Evolutionary conservation across 2,888 invertebrate genomes (phyloP), one percentile per base, ranked within the genome.

Genomic region (Ennomos erosarius): DNA sequence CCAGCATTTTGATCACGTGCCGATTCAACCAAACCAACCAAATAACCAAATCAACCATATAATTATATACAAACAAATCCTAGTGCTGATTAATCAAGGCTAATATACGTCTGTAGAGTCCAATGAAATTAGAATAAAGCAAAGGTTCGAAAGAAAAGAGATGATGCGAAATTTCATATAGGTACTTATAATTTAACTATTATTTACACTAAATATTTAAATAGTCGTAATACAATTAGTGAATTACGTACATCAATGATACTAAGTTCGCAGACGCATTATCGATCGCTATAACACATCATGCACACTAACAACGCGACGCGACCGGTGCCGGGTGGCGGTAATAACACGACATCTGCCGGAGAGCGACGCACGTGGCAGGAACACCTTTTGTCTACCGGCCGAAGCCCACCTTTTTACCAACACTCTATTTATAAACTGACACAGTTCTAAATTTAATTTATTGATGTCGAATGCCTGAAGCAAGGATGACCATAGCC

Each of bases 341-440:
- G 53, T 12, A 46, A 59, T 64, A 59, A 52, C 69, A 66, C 77
- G 79, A 82, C 88, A 87, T 87, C 86, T 87, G 87, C 84, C 73
- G 16, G 36, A 64, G 58, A 63, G 71, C 44, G 55, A 62, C 77
- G 85, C 88, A 88, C 88, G 88, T 88, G 88, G 80, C 79, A 11
- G 51, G 81, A 80, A 85, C 91, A 90, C 91, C 91, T 91, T 91
- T 90, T 87, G 88, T 88, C 83, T 83, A 80, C 79, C 75, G 66
- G 62, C 67, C 67, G 64, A 62, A 79, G 79, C 73, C 78, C 79
- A 82, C 80, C 79, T 83, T 86, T 82, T 87, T 88, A 87, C 81
- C 79, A 78, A 76, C 26, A 26, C 75, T 75, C 64, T 87, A 88
- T 88, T 87, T 85, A 81, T 84, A 84, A 70, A 81, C 81, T 82